A percentile compares a stretch with the other conserved stretches of the same genome.
These are phyloP conservation scores for Caenorhabditis uteleia DNA, from an alignment of 2,888 invertebrate species.

Conservation along the genomic window DNA sequence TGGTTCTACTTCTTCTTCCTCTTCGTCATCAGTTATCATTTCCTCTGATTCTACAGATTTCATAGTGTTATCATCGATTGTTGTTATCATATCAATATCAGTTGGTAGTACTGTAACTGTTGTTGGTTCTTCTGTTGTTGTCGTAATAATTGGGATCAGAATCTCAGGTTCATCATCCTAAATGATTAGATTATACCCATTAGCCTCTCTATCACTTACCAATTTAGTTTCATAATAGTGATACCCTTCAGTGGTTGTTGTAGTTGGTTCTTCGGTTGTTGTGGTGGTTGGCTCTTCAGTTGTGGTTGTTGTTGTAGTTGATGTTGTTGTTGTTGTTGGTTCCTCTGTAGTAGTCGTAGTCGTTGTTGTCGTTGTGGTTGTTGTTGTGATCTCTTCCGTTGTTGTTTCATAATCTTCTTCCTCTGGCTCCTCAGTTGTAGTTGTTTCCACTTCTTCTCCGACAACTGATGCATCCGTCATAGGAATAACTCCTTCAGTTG, in stretches of 20 bases:
- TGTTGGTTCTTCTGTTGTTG: too few species aligned
- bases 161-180: neutral
- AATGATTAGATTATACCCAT: neutral
- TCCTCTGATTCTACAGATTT: neutral
- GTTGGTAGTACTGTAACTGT: too few species aligned
- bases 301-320: conserved; percentile 12
- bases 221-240: too few species aligned
- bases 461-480: neutral
- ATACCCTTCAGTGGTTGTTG: too few species aligned
- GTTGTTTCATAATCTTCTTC: neutral
- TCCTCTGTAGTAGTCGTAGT: conserved; percentile 4
- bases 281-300: conserved; percentile 17
- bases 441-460: conserved; percentile 3
- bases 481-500: conserved; percentile 3
- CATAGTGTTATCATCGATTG: neutral
- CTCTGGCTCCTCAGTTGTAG: conserved; percentile 3
- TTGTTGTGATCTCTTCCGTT: neutral
- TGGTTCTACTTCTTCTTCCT: conserved; percentile 2
- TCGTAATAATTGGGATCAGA: too few species aligned
- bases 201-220: conserved; percentile 4
- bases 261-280: too few species aligned
- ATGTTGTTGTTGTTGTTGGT: conserved; percentile 1
- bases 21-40: conserved; percentile 1
- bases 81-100: conserved; percentile 29
- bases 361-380: conserved; percentile 10